Conservation (phyloP, 2,113 vertebrate species). For the Ascaphus truei region DNA sequence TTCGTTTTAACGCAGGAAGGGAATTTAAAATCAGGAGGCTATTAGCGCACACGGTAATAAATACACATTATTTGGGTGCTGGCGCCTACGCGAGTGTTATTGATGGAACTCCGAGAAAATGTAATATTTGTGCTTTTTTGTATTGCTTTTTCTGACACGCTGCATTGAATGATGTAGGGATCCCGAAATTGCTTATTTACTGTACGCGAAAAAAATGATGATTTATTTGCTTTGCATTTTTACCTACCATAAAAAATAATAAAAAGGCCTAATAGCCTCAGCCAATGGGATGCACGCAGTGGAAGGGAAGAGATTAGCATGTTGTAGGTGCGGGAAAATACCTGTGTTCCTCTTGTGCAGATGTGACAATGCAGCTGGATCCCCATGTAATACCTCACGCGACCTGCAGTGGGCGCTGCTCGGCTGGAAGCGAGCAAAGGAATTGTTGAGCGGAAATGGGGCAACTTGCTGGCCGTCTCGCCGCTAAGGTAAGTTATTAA, state of each 20-base stretch:
- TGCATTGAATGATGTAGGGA: neutral
- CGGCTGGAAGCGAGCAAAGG: no score
- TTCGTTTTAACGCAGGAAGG: neutral
- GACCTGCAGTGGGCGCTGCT: no score
- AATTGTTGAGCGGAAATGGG: no score
- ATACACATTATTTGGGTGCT: neutral
- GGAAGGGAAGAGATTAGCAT: no score
- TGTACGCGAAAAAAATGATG: neutral
- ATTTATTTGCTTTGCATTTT: neutral
- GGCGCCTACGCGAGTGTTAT: neutral
- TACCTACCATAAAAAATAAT: neutral
- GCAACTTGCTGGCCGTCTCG: no score
- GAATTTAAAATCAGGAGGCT: neutral
- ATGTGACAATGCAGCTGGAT: no score
- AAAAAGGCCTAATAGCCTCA: no score
- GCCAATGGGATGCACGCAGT: no score
- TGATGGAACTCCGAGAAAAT: neutral
- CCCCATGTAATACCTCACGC: no score
- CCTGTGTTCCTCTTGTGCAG: no score
- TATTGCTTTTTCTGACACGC: conserved; percentile 6
- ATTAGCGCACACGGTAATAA: neutral
- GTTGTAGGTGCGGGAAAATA: no score
- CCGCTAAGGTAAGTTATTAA: no score
- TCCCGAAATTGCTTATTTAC: conserved; percentile 2
- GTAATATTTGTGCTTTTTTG: neutral